phyloP scores from a whole-genome alignment of 2,113 vertebrate species.

The Psilopogon haemacephalus region DNA sequence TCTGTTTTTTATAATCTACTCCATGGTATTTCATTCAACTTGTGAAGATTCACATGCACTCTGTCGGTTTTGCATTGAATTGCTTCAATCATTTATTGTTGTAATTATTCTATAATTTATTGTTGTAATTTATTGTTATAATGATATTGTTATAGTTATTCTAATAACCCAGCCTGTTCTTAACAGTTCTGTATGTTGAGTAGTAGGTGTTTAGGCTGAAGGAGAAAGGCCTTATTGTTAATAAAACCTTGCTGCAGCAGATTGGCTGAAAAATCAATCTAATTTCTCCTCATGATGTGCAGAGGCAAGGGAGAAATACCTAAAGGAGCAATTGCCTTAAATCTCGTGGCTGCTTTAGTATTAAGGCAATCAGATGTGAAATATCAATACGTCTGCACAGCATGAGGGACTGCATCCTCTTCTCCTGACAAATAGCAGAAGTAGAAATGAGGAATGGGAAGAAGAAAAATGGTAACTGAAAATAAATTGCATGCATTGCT shows the following conservation, averaged over 20 bases:
- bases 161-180: neutral
- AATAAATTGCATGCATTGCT: neutral
- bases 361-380: neutral
- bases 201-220: neutral
- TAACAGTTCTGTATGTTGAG: neutral
- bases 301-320: neutral
- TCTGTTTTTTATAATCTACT: neutral
- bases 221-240: neutral
- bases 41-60: neutral
- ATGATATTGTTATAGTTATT: too few species aligned
- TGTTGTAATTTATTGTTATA: too few species aligned
- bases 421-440: neutral
- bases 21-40: neutral
- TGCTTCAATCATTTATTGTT: too few species aligned
- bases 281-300: constrained; percentile 8
- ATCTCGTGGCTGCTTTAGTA: constrained; percentile 1
- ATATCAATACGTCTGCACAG: constrained; percentile 3
- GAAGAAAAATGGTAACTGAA: neutral
- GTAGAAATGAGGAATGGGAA: neutral
- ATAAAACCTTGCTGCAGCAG: neutral
- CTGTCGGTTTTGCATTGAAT: neutral
- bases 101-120: too few species aligned
- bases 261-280: neutral
- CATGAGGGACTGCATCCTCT: neutral
- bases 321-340: neutral